Evolutionary conservation across 2,888 invertebrate genomes (phyloP).

Genomic region (Beris chalybata): DNA sequence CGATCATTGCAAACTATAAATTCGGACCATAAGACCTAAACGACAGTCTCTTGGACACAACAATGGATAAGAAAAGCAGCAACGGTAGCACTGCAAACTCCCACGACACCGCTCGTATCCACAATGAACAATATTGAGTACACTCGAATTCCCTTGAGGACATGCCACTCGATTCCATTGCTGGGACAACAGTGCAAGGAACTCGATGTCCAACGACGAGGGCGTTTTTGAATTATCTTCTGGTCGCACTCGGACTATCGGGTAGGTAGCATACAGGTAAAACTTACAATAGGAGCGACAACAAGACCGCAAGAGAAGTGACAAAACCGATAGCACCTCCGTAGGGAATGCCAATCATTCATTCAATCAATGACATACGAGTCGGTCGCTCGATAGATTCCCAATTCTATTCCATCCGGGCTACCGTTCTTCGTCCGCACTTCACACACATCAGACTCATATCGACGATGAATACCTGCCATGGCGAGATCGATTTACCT

Average conservation of each 20-base stretch:
- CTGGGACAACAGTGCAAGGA: not conserved
- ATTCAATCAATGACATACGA: slow-evolving; percentile 25
- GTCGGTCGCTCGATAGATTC: not conserved
- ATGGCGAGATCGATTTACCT: slow-evolving; percentile 7
- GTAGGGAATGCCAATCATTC: slow-evolving; percentile 27
- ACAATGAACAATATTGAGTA: not conserved
- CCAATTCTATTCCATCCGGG: not conserved
- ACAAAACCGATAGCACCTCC: slow-evolving; percentile 18
- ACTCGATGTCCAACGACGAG: no score
- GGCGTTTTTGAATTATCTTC: no score
- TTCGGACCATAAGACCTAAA: slow-evolving; percentile 5
- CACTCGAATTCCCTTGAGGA: slow-evolving; percentile 10
- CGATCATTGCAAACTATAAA: slow-evolving; percentile 5
- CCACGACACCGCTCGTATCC: slow-evolving; percentile 16
- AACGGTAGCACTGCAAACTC: slow-evolving; percentile 29
- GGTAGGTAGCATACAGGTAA: not conserved
- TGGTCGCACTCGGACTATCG: no score
- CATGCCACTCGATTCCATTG: slow-evolving; percentile 23
- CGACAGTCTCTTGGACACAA: slow-evolving; percentile 18
- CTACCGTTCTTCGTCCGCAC: slow-evolving; percentile 13
- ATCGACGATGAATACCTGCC: slow-evolving; percentile 10
- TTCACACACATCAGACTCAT: no score
- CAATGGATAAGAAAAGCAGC: slow-evolving; percentile 14
- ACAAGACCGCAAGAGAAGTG: slow-evolving; percentile 15
- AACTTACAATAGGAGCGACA: not conserved